Evolutionary conservation across 2,113 vertebrate species (phyloP).

Genomic region (Perognathus longimembris): DNA sequence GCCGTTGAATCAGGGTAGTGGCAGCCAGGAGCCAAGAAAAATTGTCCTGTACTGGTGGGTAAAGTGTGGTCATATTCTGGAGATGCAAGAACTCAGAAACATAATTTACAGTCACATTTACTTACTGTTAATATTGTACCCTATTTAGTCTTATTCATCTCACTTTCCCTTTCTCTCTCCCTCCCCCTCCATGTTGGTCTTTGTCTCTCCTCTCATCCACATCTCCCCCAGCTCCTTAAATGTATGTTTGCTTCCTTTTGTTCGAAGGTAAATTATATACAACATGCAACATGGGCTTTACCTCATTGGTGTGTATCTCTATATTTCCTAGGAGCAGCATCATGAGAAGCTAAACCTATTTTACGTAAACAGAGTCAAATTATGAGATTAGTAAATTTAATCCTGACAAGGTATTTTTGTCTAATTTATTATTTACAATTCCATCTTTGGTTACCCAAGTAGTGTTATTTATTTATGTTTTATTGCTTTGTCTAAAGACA

Average conservation of each 20-base stretch:
- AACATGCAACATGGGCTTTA: not conserved
- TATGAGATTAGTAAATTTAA: constrained; percentile 8
- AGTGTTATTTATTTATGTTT: not conserved
- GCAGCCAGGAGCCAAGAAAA: not conserved
- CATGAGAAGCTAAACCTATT: not conserved
- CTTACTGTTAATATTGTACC: not conserved
- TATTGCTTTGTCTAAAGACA: not conserved
- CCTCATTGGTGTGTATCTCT: not conserved
- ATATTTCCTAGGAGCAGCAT: not conserved
- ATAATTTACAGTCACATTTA: not conserved
- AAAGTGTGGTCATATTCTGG: not conserved
- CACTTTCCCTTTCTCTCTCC: not conserved
- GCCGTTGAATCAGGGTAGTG: not conserved
- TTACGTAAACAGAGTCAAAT: not conserved
- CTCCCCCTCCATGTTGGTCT: too few relatives aligned
- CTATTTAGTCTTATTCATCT: not conserved
- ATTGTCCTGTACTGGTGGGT: not conserved
- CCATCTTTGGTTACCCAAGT: not conserved
- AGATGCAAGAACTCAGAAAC: not conserved
- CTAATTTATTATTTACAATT: constrained; percentile 15
- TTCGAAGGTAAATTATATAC: not conserved
- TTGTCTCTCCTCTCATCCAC: too few relatives aligned
- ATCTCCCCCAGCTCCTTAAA: too few relatives aligned
- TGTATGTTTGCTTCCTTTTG: not conserved
- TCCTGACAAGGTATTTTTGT: not conserved